These are phyloP conservation scores for Labroides dimidiatus DNA, from an alignment of 2,797 vertebrate genomes.

Conservation along the genomic window DNA sequence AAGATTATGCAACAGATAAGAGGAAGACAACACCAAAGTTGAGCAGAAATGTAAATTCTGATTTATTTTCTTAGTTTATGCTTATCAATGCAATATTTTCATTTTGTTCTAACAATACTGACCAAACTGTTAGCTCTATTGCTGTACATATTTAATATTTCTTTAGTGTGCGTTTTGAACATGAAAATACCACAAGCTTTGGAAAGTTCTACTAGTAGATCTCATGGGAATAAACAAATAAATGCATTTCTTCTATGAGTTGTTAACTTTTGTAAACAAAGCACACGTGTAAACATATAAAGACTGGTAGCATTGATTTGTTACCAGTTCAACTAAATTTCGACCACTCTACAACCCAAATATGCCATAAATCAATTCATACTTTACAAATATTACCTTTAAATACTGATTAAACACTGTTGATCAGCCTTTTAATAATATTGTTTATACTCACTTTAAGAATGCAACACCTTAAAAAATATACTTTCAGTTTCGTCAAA, in stretches of 20 bases:
- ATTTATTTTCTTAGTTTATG: too few species aligned
- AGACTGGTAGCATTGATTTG: not conserved
- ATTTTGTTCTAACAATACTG: not conserved
- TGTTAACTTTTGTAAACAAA: not conserved
- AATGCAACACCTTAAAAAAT: not conserved
- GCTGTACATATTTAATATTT: too few species aligned
- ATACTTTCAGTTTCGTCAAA: constrained; percentile 6
- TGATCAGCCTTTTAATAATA: too few species aligned
- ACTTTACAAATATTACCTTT: too few species aligned
- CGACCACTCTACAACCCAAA: not conserved
- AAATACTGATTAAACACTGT: not conserved
- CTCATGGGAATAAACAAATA: not conserved
- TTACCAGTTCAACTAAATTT: too few species aligned
- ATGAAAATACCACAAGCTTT: too few species aligned
- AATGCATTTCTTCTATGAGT: not conserved
- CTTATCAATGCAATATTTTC: too few species aligned
- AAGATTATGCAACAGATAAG: not conserved
- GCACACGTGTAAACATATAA: not conserved
- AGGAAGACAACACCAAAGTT: not conserved
- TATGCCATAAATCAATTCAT: not conserved
- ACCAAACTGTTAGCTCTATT: too few species aligned
- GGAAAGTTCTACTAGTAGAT: not conserved
- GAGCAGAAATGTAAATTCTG: too few species aligned
- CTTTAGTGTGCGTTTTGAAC: too few species aligned
- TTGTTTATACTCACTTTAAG: too few species aligned